Base-by-base conservation (phyloP, 2,113 vertebrate genomes). In the Tetrax tetrax region DNA sequence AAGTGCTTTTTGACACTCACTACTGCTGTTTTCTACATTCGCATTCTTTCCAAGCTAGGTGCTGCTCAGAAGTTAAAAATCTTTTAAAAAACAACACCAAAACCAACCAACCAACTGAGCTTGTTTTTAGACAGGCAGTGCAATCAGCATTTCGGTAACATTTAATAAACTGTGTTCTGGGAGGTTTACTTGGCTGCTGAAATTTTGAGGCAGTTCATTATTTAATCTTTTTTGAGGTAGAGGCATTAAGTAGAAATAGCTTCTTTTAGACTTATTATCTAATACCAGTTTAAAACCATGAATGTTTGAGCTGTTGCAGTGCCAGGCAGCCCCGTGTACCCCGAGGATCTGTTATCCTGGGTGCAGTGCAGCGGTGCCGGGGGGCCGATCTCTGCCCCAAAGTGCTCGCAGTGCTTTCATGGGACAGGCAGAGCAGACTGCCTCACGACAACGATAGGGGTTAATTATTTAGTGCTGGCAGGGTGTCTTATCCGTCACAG, bases 331-430 rank as follows among this genome's bases (percentile, higher is more conserved):
- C 81, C 43, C 38, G 8, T 1, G 0, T 10, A 24, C 16, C 50
- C 61, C 1, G 1, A 17, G 5, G 28, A 12, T 6, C 54, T 2
- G 0, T 56, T 43, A 3, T 1, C 54, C 61, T 27, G 57, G 25
- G 4, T 24, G n/a, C 28, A 0, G 38, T 25, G 6, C 37, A 9
- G 64, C 23, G 8, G 47, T 3, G 13, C 41, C 7, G 14, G 13
- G 51, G 21, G 4, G 29, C 47, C 2, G 7, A 7, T 20, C 43
- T 12, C 51, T 33, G 43, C 63, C 71, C 66, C 25, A 1, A 1
- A 7, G 27, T 1, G 10, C 43, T 83, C 59, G 0, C 10, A 3
- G 38, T 31, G 47, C 4, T 63, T 81, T n/a, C 23, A 0, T 4
- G 61, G 87, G 63, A 76, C 59, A 76, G 88, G 71, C 75, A 45